Base-by-base conservation (phyloP, 2,113 vertebrate genomes). In the Malurus alboscapulatus region DNA sequence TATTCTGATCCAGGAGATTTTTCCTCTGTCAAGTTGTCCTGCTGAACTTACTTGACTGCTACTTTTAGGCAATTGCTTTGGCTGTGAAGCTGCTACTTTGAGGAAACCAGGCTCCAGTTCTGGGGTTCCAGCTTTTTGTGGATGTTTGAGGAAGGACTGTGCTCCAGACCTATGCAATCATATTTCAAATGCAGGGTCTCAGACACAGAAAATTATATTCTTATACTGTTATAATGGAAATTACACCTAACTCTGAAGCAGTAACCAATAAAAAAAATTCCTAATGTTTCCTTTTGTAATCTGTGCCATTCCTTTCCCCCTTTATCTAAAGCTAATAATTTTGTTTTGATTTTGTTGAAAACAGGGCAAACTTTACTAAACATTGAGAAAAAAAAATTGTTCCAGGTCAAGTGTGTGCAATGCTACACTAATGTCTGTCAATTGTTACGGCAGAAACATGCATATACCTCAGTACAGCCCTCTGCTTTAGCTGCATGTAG, bases 231-330 rank as follows among this genome's bases (percentile, higher is more conserved):
- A 13, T 25, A 59, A 59, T 24, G 15, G 13, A 74, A 86, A 66
- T 11, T 0, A 24, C 12, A 48, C 14, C 4, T n/a, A 44, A 38
- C 8, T 53, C 53, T 57, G 30, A 84, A 72, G 51, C 26, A 40
- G 12, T 22, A 62, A 83, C 14, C 19, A 14, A 25, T 32, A 1
- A 38, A 74, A 69, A 34, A 5, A 12, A n/a, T 42, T 51, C 29
- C 8, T 22, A 62, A 58, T 21, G 17, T 27, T 66, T 83, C 5
- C 48, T 81, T 71, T 53, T 57, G 8, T 45, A 57, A 47, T 53
- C 6, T 0, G 2, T 73, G n/a, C 12, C 16, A 32, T 53, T 44
- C 15, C 4, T 34, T 72, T 5, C 7, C 2, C 4, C 3, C 7
- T 66, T 92, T 67, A 62, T n/a, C 38, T 27, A 67, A 19, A 68